Conservation (phyloP, 2,888 invertebrate genomes). For the Ochlodes sylvanus region DNA sequence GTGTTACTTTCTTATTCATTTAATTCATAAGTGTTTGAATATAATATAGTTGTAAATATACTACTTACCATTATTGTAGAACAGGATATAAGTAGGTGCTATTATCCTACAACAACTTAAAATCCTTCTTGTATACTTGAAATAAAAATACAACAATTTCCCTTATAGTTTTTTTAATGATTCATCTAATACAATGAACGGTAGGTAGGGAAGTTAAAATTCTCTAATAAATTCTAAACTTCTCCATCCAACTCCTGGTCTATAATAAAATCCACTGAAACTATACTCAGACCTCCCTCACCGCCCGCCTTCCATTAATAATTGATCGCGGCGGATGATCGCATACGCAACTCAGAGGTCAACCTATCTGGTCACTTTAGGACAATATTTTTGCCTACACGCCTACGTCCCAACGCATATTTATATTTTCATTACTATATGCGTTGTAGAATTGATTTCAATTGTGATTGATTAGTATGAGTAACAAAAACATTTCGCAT, state of each 20-base stretch:
- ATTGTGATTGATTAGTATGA: constrained; percentile 6
- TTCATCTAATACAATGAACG: no score
- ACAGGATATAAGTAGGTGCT: no score
- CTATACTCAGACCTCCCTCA: background rate
- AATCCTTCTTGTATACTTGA: no score
- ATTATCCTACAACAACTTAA: no score
- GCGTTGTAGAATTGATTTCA: constrained; percentile 3
- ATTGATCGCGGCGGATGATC: background rate
- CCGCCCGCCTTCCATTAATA: background rate
- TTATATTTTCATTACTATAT: background rate
- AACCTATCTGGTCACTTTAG: background rate
- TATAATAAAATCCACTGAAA: background rate
- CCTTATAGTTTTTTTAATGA: no score
- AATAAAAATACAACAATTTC: no score
- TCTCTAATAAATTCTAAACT: no score
- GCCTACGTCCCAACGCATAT: constrained; percentile 5
- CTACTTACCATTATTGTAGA: no score
- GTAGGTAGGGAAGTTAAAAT: no score
- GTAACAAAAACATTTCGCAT: background rate
- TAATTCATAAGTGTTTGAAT: no score
- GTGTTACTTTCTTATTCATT: no score
- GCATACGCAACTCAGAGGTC: constrained; percentile 4
- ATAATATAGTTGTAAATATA: no score
- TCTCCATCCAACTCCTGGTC: background rate
- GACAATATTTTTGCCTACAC: constrained; percentile 5